Conservation (phyloP, 2,888 invertebrate species). For the Protonemura montana region DNA sequence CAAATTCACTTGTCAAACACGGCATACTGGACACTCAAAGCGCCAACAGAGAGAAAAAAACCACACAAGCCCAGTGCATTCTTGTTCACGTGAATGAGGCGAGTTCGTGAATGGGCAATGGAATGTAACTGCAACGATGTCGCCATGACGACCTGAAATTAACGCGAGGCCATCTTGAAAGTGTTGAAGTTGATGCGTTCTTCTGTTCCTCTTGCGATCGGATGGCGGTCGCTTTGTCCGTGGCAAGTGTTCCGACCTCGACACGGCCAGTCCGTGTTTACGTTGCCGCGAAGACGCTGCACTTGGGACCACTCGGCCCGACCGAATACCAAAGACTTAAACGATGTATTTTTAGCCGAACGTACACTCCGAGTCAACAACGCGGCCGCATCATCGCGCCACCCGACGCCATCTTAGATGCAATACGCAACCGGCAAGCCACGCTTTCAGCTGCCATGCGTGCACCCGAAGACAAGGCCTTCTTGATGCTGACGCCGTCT, state of each 20-base stretch:
- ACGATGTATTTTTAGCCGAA: not conserved
- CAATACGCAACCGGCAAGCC: too few species aligned
- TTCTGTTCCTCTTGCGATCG: not conserved
- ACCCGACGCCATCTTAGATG: too few species aligned
- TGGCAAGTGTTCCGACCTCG: not conserved
- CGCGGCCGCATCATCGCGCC: not conserved
- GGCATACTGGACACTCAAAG: too few species aligned
- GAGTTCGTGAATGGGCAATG: too few species aligned
- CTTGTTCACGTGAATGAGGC: too few species aligned
- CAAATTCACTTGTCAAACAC: not conserved
- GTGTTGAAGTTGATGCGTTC: not conserved
- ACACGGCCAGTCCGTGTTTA: not conserved
- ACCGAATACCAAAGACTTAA: not conserved
- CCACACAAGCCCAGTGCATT: too few species aligned
- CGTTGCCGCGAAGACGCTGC: not conserved
- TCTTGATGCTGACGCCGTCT: too few species aligned
- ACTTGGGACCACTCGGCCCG: not conserved
- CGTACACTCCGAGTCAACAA: not conserved
- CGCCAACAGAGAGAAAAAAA: too few species aligned
- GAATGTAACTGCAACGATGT: too few species aligned
- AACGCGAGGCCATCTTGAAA: not conserved
- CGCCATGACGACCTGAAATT: too few species aligned
- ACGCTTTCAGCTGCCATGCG: too few species aligned
- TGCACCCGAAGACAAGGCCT: too few species aligned
- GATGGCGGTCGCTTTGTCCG: not conserved